phyloP scores from a whole-genome alignment of 2,797 vertebrate species.

The Coregonus suidteri region DNA sequence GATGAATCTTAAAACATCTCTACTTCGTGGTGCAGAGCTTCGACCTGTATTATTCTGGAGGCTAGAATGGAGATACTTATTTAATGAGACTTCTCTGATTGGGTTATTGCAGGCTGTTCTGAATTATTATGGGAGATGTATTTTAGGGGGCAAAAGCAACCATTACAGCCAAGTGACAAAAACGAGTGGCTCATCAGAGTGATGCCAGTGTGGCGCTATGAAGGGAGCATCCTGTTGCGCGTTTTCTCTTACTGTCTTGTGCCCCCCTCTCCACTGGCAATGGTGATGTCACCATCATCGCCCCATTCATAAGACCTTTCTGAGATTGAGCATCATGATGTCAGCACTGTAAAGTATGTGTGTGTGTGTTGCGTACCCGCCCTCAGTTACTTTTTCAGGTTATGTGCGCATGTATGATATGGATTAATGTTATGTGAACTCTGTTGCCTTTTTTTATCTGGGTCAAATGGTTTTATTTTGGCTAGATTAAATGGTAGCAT shows the following conservation, averaged over 20 bases:
- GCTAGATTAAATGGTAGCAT: neutral
- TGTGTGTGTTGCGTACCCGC: neutral
- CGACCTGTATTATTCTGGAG: constrained; percentile 58
- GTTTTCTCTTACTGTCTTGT: neutral
- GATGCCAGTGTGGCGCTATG: constrained; percentile 5
- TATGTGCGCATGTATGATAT: constrained; percentile 1
- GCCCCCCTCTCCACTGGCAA: neutral
- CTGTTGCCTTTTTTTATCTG: constrained; percentile 2
- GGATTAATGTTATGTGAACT: constrained; percentile 23
- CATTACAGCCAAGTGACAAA: constrained; percentile 51
- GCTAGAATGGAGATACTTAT: constrained; percentile 58
- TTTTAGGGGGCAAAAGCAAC: constrained; percentile 50
- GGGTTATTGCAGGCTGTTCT: constrained; percentile 69
- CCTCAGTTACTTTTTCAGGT: constrained; percentile 7
- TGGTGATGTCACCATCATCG: neutral
- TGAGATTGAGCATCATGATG: neutral
- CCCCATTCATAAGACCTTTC: neutral
- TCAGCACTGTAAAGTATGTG: neutral
- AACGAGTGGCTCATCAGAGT: constrained; percentile 27
- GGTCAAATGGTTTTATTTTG: neutral
- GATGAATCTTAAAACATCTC: neutral
- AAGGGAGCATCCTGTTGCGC: constrained; percentile 11
- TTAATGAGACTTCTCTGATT: constrained; percentile 66
- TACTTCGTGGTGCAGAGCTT: constrained; percentile 11
- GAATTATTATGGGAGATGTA: constrained; percentile 64